Evolutionary conservation across 2,888 invertebrate species (phyloP).

Genomic region (Brachyptera putata): DNA sequence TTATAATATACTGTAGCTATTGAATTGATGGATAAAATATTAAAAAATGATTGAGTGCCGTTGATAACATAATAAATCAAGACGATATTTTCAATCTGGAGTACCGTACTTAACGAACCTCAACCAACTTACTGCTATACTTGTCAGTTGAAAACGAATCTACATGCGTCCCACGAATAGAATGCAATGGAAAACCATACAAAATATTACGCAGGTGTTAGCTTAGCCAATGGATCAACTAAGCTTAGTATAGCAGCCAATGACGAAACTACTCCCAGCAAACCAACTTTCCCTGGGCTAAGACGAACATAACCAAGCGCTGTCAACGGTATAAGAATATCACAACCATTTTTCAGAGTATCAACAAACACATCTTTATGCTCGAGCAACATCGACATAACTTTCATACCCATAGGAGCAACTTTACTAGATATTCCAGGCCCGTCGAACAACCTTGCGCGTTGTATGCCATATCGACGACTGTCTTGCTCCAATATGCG

Average conservation of each 20-base stretch:
- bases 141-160: no score
- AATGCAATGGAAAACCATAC: no score
- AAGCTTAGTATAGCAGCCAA: constrained; percentile 71
- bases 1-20: no score
- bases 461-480: constrained; percentile 9
- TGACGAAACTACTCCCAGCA: constrained; percentile 77
- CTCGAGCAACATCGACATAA: constrained; percentile 40
- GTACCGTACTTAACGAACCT: no score
- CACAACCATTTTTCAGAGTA: constrained; percentile 79
- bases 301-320: constrained; percentile 73
- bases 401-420: constrained; percentile 26
- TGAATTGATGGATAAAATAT: no score
- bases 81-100: no score
- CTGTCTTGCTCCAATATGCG: constrained; percentile 52
- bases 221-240: constrained; percentile 71
- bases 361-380: constrained; percentile 72
- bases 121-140: no score
- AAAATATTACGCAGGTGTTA: constrained; percentile 60
- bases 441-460: background rate
- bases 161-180: no score
- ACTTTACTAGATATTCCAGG: constrained; percentile 11
- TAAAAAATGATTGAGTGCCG: no score
- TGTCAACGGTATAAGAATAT: constrained; percentile 80
- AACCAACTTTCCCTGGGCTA: constrained; percentile 72
- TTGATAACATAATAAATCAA: no score